phyloP scores from a whole-genome alignment of 2,113 vertebrate species.

The Xyliphius kryptos region DNA sequence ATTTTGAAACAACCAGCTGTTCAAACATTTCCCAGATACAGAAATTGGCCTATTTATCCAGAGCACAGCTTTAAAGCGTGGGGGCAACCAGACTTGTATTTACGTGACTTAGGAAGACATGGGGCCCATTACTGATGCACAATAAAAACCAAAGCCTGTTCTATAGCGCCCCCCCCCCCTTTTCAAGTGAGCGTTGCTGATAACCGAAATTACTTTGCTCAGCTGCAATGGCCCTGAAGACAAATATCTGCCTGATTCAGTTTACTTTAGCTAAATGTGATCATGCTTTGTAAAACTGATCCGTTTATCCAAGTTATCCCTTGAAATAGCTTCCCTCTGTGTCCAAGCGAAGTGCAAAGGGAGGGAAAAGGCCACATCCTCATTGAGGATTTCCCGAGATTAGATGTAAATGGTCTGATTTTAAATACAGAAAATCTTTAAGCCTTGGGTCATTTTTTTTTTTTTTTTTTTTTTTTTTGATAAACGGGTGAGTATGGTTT shows the following conservation, averaged over 20 bases:
- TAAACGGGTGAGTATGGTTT: too few species aligned
- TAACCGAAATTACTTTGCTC: slow-evolving; percentile 7
- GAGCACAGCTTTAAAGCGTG: slow-evolving; percentile 40
- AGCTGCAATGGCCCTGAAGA: slow-evolving; percentile 16
- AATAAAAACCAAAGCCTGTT: slow-evolving; percentile 39
- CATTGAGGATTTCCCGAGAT: slow-evolving; percentile 32
- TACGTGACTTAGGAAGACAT: slow-evolving; percentile 37
- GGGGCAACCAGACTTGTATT: slow-evolving; percentile 37
- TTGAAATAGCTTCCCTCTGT: slow-evolving; percentile 29
- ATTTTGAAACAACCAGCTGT: slow-evolving; percentile 43
- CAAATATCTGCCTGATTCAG: slow-evolving; percentile 19
- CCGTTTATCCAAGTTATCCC: slow-evolving; percentile 36
- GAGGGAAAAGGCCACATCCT: slow-evolving; percentile 13
- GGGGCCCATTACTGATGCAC: slow-evolving; percentile 32
- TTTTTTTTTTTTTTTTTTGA: too few species aligned
- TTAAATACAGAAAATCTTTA: neutral
- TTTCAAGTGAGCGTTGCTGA: slow-evolving; percentile 30
- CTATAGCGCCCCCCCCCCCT: too few species aligned
- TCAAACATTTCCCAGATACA: slow-evolving; percentile 46
- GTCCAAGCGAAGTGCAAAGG: neutral
- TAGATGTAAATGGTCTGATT: slow-evolving; percentile 9
- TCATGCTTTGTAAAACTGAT: slow-evolving; percentile 25
- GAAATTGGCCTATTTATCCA: slow-evolving; percentile 40
- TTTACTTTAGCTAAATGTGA: slow-evolving; percentile 29
- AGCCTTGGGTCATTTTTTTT: neutral